phyloP scores from a whole-genome alignment of 2,113 vertebrate species.

The Rostratula benghalensis region DNA sequence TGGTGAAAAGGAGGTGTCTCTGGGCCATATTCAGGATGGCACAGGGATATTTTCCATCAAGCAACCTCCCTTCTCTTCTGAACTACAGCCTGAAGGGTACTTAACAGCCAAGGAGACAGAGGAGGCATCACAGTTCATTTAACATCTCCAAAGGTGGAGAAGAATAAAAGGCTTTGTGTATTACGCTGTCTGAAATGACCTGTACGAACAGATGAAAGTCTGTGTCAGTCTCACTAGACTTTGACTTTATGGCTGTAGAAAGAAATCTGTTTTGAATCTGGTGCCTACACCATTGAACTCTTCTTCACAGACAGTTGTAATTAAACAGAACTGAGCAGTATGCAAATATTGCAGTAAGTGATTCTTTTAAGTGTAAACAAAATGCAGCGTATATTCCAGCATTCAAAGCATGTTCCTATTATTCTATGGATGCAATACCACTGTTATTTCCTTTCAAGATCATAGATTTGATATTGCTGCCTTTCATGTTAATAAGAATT shows the following conservation, averaged over 20 bases:
- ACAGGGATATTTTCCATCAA: not conserved
- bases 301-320: slow-evolving; percentile 3
- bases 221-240: not conserved
- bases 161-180: not conserved
- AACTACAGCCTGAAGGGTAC: not conserved
- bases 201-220: not conserved
- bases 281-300: not conserved
- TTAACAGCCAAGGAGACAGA: not conserved
- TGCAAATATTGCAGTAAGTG: slow-evolving; percentile 39
- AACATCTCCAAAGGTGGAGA: not conserved
- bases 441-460: slow-evolving; percentile 6
- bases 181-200: not conserved
- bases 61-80: not conserved
- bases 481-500: slow-evolving; percentile 3
- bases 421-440: not conserved
- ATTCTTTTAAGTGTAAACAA: slow-evolving; percentile 21
- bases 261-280: not conserved
- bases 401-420: not conserved
- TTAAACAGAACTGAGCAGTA: slow-evolving; percentile 22
- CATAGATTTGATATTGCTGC: not conserved
- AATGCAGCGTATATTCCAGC: not conserved
- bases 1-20: not conserved
- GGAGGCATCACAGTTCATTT: not conserved
- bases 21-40: rapidly evolving
- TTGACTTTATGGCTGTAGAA: not conserved